Evolutionary conservation across 2,113 vertebrate genomes (phyloP).

Genomic region (Oryctolagus cuniculus): DNA sequence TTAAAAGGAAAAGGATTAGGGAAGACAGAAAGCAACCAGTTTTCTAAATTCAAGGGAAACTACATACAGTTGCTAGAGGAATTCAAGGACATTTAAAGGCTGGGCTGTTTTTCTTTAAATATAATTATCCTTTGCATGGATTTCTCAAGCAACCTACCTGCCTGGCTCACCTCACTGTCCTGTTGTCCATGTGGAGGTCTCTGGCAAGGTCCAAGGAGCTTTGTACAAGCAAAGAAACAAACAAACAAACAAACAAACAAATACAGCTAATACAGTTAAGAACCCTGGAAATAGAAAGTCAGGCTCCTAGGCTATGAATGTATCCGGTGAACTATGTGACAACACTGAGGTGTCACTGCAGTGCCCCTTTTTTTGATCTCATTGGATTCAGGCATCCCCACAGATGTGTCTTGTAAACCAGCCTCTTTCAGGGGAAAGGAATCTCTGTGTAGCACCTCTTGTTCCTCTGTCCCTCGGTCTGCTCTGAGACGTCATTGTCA

Average conservation of each 20-base stretch:
- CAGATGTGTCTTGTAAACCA: background rate
- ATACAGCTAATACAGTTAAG: background rate
- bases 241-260: background rate
- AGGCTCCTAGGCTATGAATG: background rate
- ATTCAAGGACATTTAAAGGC: conserved; percentile 38
- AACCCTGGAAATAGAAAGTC: background rate
- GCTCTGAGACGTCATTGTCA: conserved; percentile 7
- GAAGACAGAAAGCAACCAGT: conserved; percentile 44
- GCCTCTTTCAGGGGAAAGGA: background rate
- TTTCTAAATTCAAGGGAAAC: conserved; percentile 45
- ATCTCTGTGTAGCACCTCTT: background rate
- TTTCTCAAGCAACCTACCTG: conserved; percentile 33
- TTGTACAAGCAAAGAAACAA: background rate
- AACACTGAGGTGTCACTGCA: background rate
- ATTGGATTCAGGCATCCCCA: background rate
- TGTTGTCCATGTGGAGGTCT: background rate
- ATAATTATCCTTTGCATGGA: background rate
- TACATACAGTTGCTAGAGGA: background rate
- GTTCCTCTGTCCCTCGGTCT: background rate
- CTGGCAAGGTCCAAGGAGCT: conserved; percentile 32
- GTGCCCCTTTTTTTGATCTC: background rate
- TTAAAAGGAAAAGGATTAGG: background rate
- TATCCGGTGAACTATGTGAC: background rate
- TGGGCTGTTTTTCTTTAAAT: background rate
- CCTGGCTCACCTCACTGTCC: background rate